phyloP scores from a whole-genome alignment of 2,797 vertebrate species.

The Catamblyrhynchus diadema region DNA sequence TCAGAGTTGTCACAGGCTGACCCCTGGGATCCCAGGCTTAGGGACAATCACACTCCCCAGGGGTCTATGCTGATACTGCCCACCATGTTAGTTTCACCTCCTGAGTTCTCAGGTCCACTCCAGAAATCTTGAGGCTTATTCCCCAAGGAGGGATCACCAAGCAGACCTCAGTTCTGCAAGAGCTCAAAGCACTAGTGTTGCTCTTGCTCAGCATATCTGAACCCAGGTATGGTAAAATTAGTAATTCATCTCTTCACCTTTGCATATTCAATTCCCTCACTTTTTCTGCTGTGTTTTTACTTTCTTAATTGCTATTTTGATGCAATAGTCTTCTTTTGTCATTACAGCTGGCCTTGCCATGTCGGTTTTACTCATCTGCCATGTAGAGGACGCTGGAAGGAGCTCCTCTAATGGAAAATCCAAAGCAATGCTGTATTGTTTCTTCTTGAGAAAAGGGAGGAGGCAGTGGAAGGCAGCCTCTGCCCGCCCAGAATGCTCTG shows the following conservation, averaged over 20 bases:
- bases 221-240: background rate
- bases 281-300: background rate
- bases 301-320: background rate
- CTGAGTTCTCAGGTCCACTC: background rate
- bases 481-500: background rate
- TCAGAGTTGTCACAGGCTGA: rapidly evolving
- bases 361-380: rapidly evolving
- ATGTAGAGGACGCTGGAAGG: background rate
- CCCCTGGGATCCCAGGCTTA: background rate
- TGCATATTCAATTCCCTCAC: background rate
- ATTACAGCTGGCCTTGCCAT: background rate
- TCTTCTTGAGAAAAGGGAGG: background rate
- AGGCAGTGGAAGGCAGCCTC: background rate
- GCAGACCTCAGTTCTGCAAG: background rate
- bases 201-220: background rate
- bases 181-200: background rate
- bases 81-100: background rate
- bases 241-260: background rate
- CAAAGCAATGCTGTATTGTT: background rate
- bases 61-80: background rate
- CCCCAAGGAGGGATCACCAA: background rate
- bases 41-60: background rate
- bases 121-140: background rate
- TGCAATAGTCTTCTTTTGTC: background rate
- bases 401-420: background rate